Evolutionary conservation across 2,888 invertebrate species (phyloP).

Genomic region (Chymomyza amoena): DNA sequence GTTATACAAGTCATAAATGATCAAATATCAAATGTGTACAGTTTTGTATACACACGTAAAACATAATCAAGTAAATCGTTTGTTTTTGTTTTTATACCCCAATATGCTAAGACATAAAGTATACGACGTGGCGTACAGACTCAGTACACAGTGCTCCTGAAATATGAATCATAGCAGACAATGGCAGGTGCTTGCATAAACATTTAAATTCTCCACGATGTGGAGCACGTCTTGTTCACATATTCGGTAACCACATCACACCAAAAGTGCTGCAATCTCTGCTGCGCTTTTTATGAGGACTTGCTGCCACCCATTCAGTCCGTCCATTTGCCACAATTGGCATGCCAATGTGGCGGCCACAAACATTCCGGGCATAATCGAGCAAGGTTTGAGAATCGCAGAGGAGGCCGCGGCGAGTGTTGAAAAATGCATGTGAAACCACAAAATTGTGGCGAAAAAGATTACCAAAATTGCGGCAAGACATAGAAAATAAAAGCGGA

Average conservation of each 20-base stretch:
- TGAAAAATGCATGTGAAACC: slow-evolving; percentile 52
- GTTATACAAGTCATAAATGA: background rate
- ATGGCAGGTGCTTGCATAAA: background rate
- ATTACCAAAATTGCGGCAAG: slow-evolving; percentile 51
- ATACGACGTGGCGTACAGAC: background rate
- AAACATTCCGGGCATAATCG: background rate
- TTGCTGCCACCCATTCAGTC: slow-evolving; percentile 26
- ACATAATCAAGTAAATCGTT: background rate
- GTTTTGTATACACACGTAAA: slow-evolving; percentile 2
- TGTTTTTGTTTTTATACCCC: background rate
- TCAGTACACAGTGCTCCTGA: slow-evolving; percentile 10
- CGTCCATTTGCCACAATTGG: slow-evolving; percentile 63
- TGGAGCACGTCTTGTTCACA: background rate
- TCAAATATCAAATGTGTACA: slow-evolving; percentile 12
- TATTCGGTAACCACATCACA: background rate
- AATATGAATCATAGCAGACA: slow-evolving; percentile 33
- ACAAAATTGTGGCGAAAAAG: slow-evolving; percentile 59
- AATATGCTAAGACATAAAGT: background rate
- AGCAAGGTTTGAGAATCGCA: background rate
- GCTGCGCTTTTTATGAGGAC: slow-evolving; percentile 42
- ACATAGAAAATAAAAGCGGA: background rate
- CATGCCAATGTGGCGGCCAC: slow-evolving; percentile 53
- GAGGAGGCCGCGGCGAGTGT: slow-evolving; percentile 9
- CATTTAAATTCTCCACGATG: background rate
- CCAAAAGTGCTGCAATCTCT: slow-evolving; percentile 26